Evolutionary conservation across 2,888 invertebrate species (phyloP).

Genomic region (Andrena hattorfiana): DNA sequence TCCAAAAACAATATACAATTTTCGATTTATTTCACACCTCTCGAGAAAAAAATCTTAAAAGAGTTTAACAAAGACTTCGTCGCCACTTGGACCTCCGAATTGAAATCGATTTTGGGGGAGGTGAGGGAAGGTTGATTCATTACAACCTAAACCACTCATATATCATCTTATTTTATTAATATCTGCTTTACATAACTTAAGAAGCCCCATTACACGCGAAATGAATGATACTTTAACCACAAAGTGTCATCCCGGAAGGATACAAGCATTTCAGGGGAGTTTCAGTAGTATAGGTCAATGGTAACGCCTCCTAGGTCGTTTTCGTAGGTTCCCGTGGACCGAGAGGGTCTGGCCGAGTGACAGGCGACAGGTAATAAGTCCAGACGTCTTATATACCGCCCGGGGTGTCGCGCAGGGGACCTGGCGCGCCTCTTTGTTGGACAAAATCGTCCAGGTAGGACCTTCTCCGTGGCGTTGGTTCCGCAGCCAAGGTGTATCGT

Average conservation of each 20-base stretch:
- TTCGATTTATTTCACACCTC: too few relatives aligned
- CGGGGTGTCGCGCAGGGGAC: slow-evolving; percentile 57
- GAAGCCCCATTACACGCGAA: too few relatives aligned
- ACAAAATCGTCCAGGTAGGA: slow-evolving; percentile 75
- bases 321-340: neutral
- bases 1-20: too few relatives aligned
- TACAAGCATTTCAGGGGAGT: neutral
- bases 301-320: neutral
- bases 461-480: slow-evolving; percentile 68
- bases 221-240: neutral
- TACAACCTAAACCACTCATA: too few relatives aligned
- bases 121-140: too few relatives aligned
- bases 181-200: neutral
- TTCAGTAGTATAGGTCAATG: slow-evolving; percentile 5
- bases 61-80: too few relatives aligned
- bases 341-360: neutral
- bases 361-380: slow-evolving; percentile 49
- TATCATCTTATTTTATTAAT: too few relatives aligned
- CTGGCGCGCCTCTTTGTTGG: slow-evolving; percentile 75
- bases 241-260: neutral
- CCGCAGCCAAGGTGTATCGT: slow-evolving; percentile 81
- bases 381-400: slow-evolving; percentile 64
- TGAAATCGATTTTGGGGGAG: too few relatives aligned
- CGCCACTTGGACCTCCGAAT: too few relatives aligned
- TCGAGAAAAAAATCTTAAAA: too few relatives aligned